A percentile compares a stretch with the other conserved stretches of the same genome.
phyloP scores from a whole-genome alignment of 2,888 invertebrate species.

The Leptopterna dolabrata region DNA sequence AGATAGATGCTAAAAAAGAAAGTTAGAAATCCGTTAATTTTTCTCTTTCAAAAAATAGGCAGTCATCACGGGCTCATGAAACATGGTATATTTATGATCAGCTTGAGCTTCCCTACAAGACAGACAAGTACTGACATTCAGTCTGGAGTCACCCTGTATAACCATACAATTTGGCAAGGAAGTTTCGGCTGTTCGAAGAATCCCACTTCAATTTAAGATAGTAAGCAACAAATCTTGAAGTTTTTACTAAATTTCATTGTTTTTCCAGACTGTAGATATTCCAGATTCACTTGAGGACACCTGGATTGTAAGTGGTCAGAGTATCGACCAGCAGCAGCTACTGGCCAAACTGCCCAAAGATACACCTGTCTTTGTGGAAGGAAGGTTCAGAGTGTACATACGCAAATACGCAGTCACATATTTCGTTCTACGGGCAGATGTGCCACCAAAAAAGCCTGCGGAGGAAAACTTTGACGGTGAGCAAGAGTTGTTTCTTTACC shows the following conservation, averaged over 20 bases:
- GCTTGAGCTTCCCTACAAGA: too few relatives aligned
- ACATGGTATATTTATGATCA: too few relatives aligned
- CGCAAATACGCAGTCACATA: constrained; percentile 81
- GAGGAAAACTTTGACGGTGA: constrained; percentile 59
- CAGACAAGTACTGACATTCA: too few relatives aligned
- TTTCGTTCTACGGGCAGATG: constrained; percentile 82
- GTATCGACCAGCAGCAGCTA: constrained; percentile 78
- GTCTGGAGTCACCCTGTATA: too few relatives aligned
- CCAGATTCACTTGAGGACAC: constrained; percentile 85
- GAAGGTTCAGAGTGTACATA: constrained; percentile 85
- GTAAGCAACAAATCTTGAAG: too few relatives aligned
- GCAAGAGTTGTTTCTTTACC: not conserved
- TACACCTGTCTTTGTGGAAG: constrained; percentile 83
- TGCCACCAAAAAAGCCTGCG: constrained; percentile 69
- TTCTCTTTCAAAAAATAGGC: too few relatives aligned
- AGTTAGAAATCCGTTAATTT: too few relatives aligned
- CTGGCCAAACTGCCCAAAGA: constrained; percentile 73
- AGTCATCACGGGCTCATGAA: too few relatives aligned
- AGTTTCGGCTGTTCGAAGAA: too few relatives aligned
- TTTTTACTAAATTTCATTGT: not conserved
- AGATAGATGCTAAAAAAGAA: too few relatives aligned
- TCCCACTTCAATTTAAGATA: too few relatives aligned
- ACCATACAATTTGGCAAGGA: too few relatives aligned
- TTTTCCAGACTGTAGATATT: constrained; percentile 75
- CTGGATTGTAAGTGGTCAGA: constrained; percentile 92